Percentiles rank a stretch among this genome's conserved stretches.
These are phyloP conservation scores for Anadara kagoshimensis DNA, from an alignment of 1,140 invertebrate genomes.

Conservation along the genomic window DNA sequence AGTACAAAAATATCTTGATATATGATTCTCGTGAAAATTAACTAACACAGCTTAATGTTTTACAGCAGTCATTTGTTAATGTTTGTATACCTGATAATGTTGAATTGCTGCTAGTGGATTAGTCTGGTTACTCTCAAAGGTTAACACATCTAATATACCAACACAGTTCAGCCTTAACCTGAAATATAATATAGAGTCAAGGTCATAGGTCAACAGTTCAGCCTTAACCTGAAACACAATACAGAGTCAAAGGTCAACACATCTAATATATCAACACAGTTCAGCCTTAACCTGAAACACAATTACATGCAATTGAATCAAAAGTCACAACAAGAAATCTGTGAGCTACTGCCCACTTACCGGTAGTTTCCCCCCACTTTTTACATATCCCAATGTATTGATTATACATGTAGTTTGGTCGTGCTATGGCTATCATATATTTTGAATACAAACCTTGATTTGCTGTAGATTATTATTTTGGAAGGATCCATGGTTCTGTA, in stretches of 20 bases:
- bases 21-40: too few relatives aligned
- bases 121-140: slow-evolving; percentile 82
- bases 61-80: too few relatives aligned
- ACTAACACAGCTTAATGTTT: too few relatives aligned
- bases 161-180: slow-evolving; percentile 86
- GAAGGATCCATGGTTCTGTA: slow-evolving; percentile 89
- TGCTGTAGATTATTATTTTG: slow-evolving; percentile 88
- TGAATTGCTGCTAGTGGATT: slow-evolving; percentile 82
- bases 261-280: slow-evolving; percentile 88
- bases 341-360: too few relatives aligned
- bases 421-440: too few relatives aligned
- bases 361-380: too few relatives aligned
- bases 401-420: too few relatives aligned
- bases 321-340: too few relatives aligned
- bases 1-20: too few relatives aligned
- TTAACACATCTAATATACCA: slow-evolving; percentile 88
- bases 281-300: slow-evolving; percentile 80
- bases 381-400: too few relatives aligned
- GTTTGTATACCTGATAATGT: slow-evolving; percentile 80
- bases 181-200: slow-evolving; percentile 75
- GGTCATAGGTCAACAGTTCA: slow-evolving; percentile 77
- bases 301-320: too few relatives aligned
- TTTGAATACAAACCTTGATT: slow-evolving; percentile 71
- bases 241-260: slow-evolving; percentile 84
- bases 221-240: too few relatives aligned